These are phyloP conservation scores for Micronycteris hirsuta DNA, from an alignment of 2,113 vertebrate species.

Conservation along the genomic window DNA sequence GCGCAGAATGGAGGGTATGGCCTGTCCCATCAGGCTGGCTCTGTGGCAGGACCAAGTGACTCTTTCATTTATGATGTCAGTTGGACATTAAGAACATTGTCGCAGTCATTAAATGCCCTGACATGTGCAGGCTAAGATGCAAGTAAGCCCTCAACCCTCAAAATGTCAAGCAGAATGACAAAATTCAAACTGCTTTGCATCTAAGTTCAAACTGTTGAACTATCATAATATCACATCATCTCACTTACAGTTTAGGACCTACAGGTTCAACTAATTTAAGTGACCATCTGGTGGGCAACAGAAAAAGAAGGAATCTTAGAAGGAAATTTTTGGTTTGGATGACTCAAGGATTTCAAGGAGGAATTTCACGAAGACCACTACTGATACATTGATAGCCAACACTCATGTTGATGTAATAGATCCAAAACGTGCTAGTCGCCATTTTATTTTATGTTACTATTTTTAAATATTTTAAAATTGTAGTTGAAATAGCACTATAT, in stretches of 20 bases:
- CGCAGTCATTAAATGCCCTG: not conserved
- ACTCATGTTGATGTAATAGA: not conserved
- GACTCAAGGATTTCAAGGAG: not conserved
- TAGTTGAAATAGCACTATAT: not conserved
- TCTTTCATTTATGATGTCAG: not conserved
- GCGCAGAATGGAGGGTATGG: not conserved
- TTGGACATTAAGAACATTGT: not conserved
- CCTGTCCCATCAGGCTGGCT: not conserved
- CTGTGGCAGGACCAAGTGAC: not conserved
- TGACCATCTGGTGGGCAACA: not conserved
- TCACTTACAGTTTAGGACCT: not conserved
- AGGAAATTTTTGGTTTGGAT: not conserved
- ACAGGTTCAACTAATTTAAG: not conserved
- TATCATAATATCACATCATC: not conserved
- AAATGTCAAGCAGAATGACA: not conserved
- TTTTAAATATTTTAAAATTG: not conserved
- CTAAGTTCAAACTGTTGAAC: not conserved
- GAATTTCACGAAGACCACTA: not conserved
- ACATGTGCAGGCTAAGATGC: not conserved
- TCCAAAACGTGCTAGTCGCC: not conserved
- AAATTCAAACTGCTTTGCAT: not conserved
- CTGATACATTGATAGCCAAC: not conserved
- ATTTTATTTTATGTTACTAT: not conserved
- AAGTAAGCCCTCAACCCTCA: not conserved
- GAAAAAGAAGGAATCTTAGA: not conserved